A percentile compares a stretch with the other conserved stretches of the same genome.
These are phyloP conservation scores for Chouioia cunea DNA, from an alignment of 2,888 invertebrate genomes.

Conservation along the genomic window DNA sequence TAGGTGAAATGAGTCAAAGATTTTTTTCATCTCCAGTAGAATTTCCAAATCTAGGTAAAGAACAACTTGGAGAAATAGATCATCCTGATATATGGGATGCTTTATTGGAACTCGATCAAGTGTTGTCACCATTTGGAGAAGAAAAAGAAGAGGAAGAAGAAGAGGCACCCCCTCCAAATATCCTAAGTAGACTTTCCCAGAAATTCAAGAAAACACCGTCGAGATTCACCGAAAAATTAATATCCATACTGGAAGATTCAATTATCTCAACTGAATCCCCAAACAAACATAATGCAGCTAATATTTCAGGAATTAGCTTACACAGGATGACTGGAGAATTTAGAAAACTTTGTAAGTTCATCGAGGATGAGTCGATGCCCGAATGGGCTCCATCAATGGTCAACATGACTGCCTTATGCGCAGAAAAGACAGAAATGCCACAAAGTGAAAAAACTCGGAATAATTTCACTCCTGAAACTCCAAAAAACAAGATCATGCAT, in stretches of 20 bases:
- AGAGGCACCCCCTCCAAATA: slow-evolving; percentile 33
- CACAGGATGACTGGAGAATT: slow-evolving; percentile 60
- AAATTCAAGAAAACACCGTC: slow-evolving; percentile 55
- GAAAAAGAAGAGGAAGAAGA: slow-evolving; percentile 9
- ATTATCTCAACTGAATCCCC: slow-evolving; percentile 48
- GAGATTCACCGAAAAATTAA: slow-evolving; percentile 58
- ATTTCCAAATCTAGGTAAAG: slow-evolving; percentile 8
- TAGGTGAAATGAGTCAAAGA: slow-evolving; percentile 21
- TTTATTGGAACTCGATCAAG: slow-evolving; percentile 38
- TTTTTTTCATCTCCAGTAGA: slow-evolving; percentile 34
- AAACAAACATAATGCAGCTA: slow-evolving; percentile 9
- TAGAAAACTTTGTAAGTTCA: slow-evolving; percentile 59
- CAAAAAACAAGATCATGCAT: slow-evolving; percentile 4
- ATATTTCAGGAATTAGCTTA: slow-evolving; percentile 54
- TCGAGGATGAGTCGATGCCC: slow-evolving; percentile 63
- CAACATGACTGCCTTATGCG: slow-evolving; percentile 27
- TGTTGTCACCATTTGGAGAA: slow-evolving; percentile 40
- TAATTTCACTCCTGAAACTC: not conserved
- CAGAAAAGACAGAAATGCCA: slow-evolving; percentile 29
- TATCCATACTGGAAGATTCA: slow-evolving; percentile 62
- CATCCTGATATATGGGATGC: slow-evolving; percentile 45
- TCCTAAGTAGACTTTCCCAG: slow-evolving; percentile 56
- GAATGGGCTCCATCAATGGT: slow-evolving; percentile 55
- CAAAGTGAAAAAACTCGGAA: slow-evolving; percentile 1
- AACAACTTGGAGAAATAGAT: slow-evolving; percentile 36